A percentile compares a stretch with the other conserved stretches of the same genome.
Conservation (phyloP, 1,140 invertebrate genomes). For the Leptopilina clavipes region DNA sequence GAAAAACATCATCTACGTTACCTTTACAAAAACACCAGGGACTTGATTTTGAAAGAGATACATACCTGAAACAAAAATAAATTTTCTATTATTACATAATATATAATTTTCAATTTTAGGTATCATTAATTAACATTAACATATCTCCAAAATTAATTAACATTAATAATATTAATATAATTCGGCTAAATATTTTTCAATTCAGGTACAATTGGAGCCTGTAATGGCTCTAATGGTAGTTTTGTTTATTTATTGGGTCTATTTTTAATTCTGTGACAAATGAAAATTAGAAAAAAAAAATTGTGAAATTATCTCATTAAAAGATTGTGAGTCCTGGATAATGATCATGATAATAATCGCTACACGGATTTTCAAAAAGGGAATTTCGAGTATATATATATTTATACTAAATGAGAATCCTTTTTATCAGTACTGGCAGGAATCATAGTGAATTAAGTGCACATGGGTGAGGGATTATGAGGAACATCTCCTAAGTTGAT, state of each 20-base stretch:
- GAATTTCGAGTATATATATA: neutral
- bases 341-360: neutral
- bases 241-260: too few species aligned
- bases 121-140: too few species aligned
- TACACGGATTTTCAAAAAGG: neutral
- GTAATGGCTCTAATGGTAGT: too few species aligned
- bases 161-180: too few species aligned
- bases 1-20: neutral
- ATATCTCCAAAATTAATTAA: too few species aligned
- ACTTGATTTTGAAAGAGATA: neutral
- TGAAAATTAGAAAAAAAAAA: too few species aligned
- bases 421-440: neutral
- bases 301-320: neutral
- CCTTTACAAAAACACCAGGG: neutral
- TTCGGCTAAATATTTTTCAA: too few species aligned
- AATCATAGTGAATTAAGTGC: constrained; percentile 9
- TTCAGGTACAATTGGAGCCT: too few species aligned
- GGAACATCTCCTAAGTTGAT: constrained; percentile 26
- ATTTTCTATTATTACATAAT: neutral
- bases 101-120: too few species aligned
- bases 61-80: constrained; percentile 11
- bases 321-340: neutral
- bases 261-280: too few species aligned
- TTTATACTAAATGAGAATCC: neutral
- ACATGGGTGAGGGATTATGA: constrained; percentile 8